Base-by-base conservation (phyloP, 2,888 invertebrate species). In the Athripsodes cinereus region DNA sequence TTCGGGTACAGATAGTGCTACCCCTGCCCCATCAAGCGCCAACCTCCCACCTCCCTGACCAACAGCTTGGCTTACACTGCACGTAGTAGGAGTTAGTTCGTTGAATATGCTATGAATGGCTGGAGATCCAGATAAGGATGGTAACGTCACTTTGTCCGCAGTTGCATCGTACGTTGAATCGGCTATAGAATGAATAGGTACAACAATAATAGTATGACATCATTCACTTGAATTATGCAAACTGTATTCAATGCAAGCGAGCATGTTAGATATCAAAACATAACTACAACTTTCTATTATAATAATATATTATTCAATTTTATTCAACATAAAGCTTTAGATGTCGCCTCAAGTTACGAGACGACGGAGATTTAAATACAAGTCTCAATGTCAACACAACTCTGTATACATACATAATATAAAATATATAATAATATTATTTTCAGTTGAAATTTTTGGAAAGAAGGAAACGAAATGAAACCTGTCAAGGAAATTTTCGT, bases 1-100 rank as follows among this genome's bases (percentile, higher is more conserved):
- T 74, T 96, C 93, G 31, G 96, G 94, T 54, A 96, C 82, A 1
- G 90, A 88, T 62, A 96, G 80, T 66, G 90, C 87, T 44, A 96
- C 88, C 21, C 90, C 91, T 26, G 88, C 86, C 55, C 88, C 87
- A 19, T 89, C 86, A 19, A 93, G 70, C 66, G 83, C 82, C 63
- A 87, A 69, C 66, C 83, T 82, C 8, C 83, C 83, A 18, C 86
- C 87, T 61, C 73, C 74, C 69, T 79, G 79, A 53, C 83, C 80
- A 22, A 85, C 81, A 52, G 80, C 74, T 65, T 83, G 73, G 10
- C 79, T 78, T 62, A 80, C 78, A 6, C 74, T 69, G 85, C 49
- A 87, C 72, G 8, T 86, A 10, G 47, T 21, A 2, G 52, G 44
- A 18, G 50, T 31, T 10, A 52, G 21, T 20, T 57, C 57, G 10